Base-by-base conservation (phyloP, 2,113 vertebrate species). In the Syngnathus floridae region DNA sequence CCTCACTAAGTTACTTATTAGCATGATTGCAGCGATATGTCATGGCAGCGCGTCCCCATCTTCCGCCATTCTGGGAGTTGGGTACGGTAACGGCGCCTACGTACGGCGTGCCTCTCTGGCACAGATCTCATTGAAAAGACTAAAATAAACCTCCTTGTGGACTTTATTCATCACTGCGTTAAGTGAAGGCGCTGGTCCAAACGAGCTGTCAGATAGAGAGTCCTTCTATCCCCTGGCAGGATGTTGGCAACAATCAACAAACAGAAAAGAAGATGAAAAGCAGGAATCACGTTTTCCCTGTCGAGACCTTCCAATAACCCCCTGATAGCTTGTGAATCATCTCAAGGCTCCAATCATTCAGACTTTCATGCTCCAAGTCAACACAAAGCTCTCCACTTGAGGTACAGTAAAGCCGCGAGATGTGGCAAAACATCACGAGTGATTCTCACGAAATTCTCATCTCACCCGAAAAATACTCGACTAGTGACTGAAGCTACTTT, bases 241-340 rank as follows among this genome's bases (percentile, higher is more conserved):
- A 70, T 55, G 55, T 43, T 71, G 21, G 62, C 41, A 72, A 67
- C 59, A 70, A 72, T 26, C 49, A 65, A 55, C 57, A 69, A 73
- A 59, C 64, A 60, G 56, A 64, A n/a, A 65, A 65, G 17, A 66
- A 38, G 41, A 83, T 79, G 67, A 80, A 86, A 80, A 74, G 62
- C 62, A 59, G 74, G 61, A 67, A 46, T 46, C 21, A 48, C 55
- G 26, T 19, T 69, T 72, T 76, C 26, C 62, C 65, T 40, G 45
- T 52, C 43, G 21, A 60, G 65, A 75, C 64, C 70, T 35, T 64
- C 16, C 48, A 19, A 70, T 62, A 66, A 73, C 67, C 61, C 74
- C 64, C 22, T 62, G 69, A 11, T 8, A 40, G 37, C 31, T 41
- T 0, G 37, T 21, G 22, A 40, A 21, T 19, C 37, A 60, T 54